Evolutionary conservation across 1,140 invertebrate species (phyloP).

Genomic region (Daktulosphaira vitifoliae): DNA sequence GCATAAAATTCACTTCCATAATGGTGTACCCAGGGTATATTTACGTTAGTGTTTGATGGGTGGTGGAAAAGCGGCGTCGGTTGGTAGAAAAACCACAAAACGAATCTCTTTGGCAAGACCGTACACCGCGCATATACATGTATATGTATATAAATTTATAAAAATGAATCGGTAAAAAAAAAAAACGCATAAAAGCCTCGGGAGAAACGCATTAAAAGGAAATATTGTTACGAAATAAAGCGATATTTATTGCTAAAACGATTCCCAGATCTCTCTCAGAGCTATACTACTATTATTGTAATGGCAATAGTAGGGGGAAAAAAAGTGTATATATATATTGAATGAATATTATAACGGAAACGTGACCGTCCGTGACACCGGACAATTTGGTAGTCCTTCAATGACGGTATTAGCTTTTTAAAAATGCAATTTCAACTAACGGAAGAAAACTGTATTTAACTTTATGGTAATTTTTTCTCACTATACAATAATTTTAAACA

Average conservation of each 20-base stretch:
- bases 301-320: not conserved
- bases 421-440: no score
- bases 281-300: not conserved
- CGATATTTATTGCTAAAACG: constrained; percentile 28
- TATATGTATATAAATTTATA: not conserved
- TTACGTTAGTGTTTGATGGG: not conserved
- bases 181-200: constrained; percentile 24
- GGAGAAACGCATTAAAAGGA: constrained; percentile 26
- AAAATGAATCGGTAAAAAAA: constrained; percentile 6
- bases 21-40: not conserved
- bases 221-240: constrained; percentile 11
- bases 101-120: not conserved
- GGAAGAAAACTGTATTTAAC: no score
- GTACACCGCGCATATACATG: no score
- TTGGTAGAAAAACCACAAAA: not conserved
- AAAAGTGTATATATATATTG: not conserved
- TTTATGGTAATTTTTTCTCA: no score
- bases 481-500: no score
- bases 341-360: constrained; percentile 14
- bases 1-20: not conserved
- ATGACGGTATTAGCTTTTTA: no score
- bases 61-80: no score
- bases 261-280: not conserved
- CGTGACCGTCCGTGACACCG: constrained; percentile 15
- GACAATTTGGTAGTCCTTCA: no score